Evolutionary conservation across 2,888 invertebrate genomes (phyloP).

Genomic region (Drosophila niveifrons): DNA sequence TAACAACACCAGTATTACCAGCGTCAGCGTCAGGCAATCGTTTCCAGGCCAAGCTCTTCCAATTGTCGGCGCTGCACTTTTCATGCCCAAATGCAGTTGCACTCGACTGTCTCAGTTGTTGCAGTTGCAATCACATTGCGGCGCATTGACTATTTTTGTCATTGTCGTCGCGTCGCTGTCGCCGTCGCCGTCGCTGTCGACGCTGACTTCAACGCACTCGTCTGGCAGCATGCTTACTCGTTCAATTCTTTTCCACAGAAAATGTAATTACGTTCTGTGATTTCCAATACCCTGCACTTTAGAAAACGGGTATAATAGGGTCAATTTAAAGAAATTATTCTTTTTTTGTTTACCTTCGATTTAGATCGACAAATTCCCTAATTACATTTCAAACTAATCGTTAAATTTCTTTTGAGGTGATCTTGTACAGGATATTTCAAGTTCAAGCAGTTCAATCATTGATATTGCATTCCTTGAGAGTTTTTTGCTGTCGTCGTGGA

Average conservation of each 20-base stretch:
- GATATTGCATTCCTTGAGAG: background rate
- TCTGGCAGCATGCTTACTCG: constrained; percentile 68
- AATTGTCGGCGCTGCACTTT: constrained; percentile 65
- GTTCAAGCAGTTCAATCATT: background rate
- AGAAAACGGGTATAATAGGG: background rate
- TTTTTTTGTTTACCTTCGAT: background rate
- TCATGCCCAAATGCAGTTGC: constrained; percentile 71
- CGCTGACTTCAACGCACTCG: constrained; percentile 57
- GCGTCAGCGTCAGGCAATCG: constrained; percentile 23
- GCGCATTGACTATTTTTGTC: constrained; percentile 69
- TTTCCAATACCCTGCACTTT: constrained; percentile 51
- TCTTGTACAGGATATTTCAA: constrained; percentile 11
- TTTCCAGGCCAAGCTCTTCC: constrained; percentile 70
- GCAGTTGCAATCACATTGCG: constrained; percentile 36
- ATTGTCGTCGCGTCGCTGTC: constrained; percentile 33
- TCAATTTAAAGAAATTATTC: background rate
- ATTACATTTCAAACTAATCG: background rate
- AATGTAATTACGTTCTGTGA: constrained; percentile 64
- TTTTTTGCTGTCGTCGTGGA: constrained; percentile 25
- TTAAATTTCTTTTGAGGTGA: background rate
- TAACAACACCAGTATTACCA: constrained; percentile 28
- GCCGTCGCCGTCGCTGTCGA: background rate
- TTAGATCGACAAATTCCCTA: no score
- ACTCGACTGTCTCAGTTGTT: constrained; percentile 27
- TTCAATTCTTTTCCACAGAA: constrained; percentile 66